Conservation (phyloP, 2,888 invertebrate genomes). For the Pecten maximus region DNA sequence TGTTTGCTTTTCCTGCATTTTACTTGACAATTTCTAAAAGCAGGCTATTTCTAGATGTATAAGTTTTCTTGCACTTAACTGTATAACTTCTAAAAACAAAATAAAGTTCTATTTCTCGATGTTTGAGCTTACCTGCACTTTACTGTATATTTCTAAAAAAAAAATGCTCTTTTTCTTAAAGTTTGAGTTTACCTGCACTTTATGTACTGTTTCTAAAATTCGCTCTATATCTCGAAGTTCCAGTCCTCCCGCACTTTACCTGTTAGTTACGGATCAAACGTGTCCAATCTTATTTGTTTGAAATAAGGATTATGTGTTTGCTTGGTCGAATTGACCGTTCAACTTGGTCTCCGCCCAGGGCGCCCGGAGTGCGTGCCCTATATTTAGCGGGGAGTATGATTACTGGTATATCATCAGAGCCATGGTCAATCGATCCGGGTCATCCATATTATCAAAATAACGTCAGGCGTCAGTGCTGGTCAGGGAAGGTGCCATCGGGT, state of each 20-base stretch:
- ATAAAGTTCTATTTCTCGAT: too few relatives aligned
- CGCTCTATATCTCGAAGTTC: neutral
- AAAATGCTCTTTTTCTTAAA: too few relatives aligned
- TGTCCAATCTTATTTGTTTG: neutral
- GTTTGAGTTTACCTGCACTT: too few relatives aligned
- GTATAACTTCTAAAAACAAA: too few relatives aligned
- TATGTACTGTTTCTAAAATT: too few relatives aligned
- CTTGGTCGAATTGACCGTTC: neutral
- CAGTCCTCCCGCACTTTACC: neutral
- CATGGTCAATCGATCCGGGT: neutral
- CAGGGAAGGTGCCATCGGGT: too few relatives aligned
- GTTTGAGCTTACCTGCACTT: too few relatives aligned
- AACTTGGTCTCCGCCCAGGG: neutral
- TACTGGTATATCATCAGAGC: neutral
- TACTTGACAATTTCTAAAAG: too few relatives aligned
- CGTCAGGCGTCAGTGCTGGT: neutral
- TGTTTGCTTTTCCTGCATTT: too few relatives aligned
- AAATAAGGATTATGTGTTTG: neutral
- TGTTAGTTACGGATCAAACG: neutral
- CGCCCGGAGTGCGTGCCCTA: neutral
- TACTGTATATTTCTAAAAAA: too few relatives aligned
- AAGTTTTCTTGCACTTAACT: too few relatives aligned
- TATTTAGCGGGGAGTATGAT: neutral
- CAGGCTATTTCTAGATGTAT: too few relatives aligned
- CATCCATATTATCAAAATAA: neutral